Conservation (phyloP, 2,113 vertebrate genomes). For the Entelurus aequoreus region DNA sequence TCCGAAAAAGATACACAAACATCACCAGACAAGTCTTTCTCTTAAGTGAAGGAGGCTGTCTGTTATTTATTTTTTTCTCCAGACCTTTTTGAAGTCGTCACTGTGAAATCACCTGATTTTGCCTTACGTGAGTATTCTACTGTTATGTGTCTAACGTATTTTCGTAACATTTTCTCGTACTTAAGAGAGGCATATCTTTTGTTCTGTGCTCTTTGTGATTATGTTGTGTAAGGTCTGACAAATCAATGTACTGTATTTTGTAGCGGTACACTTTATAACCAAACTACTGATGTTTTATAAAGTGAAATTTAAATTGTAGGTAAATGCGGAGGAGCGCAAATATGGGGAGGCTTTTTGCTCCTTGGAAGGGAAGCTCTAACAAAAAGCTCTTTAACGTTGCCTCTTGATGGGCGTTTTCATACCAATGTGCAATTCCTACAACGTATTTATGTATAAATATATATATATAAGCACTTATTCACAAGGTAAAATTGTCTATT, state of each 20-base stretch:
- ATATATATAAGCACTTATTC: conserved; percentile 3
- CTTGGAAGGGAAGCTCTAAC: conserved; percentile 66
- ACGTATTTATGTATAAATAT: conserved; percentile 17
- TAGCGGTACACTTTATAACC: conserved; percentile 67
- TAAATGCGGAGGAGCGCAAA: conserved; percentile 54
- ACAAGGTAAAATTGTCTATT: conserved; percentile 5
- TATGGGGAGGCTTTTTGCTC: conserved; percentile 76
- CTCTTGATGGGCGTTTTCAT: conserved; percentile 5
- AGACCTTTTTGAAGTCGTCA: conserved; percentile 69
- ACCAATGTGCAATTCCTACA: conserved; percentile 13
- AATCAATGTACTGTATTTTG: conserved; percentile 73
- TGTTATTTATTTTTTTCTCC: conserved; percentile 32
- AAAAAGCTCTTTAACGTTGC: conserved; percentile 32
- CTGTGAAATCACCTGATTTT: conserved; percentile 82
- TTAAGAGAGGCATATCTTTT: conserved; percentile 54
- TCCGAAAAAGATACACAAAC: conserved; percentile 31
- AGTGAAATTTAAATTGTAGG: conserved; percentile 11
- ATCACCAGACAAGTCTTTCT: conserved; percentile 11
- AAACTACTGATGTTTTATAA: conserved; percentile 59
- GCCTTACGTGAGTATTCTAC: conserved; percentile 76
- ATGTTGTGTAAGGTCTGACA: conserved; percentile 67
- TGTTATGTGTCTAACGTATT: conserved; percentile 74
- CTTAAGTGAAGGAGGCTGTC: conserved; percentile 27
- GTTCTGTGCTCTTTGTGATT: conserved; percentile 68
- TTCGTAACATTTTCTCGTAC: conserved; percentile 71